A percentile compares a stretch with the other conserved stretches of the same genome.
Evolutionary conservation across 2,797 vertebrate species (phyloP).

Genomic region (Chelon auratus): DNA sequence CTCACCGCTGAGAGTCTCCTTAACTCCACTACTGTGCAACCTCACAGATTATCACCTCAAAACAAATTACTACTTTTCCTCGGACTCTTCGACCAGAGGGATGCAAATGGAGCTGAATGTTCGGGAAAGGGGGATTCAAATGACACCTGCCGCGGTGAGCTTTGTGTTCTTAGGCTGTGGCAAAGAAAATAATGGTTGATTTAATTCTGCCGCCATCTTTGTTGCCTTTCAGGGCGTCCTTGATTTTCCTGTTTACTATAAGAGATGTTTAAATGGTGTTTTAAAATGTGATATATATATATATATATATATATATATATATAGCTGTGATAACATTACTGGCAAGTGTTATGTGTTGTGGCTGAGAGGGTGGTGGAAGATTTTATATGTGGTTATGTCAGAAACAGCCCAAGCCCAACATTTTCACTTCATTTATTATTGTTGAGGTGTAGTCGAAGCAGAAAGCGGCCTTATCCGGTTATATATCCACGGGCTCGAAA

Average conservation of each 20-base stretch:
- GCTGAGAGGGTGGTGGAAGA: background rate
- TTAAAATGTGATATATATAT: background rate
- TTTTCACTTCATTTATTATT: background rate
- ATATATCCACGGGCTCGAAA: background rate
- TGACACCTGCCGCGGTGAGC: background rate
- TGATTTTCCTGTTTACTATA: background rate
- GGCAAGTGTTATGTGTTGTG: background rate
- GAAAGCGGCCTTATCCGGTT: background rate
- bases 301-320: background rate
- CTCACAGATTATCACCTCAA: slow-evolving; percentile 12
- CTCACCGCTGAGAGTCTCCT: slow-evolving; percentile 40
- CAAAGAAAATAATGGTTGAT: background rate
- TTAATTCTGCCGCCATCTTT: background rate
- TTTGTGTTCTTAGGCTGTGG: slow-evolving; percentile 2
- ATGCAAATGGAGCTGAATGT: slow-evolving; percentile 60
- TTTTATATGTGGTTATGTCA: background rate
- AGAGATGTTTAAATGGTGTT: background rate
- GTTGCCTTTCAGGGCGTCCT: background rate
- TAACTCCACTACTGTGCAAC: background rate
- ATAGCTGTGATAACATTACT: background rate
- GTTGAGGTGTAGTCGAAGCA: background rate
- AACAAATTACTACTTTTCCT: slow-evolving; percentile 17
- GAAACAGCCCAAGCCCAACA: background rate
- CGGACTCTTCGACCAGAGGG: slow-evolving; percentile 13
- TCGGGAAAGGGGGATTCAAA: slow-evolving; percentile 38